These are phyloP conservation scores for Schrankia costaestrigalis DNA, from an alignment of 2,888 invertebrate species.

Conservation along the genomic window DNA sequence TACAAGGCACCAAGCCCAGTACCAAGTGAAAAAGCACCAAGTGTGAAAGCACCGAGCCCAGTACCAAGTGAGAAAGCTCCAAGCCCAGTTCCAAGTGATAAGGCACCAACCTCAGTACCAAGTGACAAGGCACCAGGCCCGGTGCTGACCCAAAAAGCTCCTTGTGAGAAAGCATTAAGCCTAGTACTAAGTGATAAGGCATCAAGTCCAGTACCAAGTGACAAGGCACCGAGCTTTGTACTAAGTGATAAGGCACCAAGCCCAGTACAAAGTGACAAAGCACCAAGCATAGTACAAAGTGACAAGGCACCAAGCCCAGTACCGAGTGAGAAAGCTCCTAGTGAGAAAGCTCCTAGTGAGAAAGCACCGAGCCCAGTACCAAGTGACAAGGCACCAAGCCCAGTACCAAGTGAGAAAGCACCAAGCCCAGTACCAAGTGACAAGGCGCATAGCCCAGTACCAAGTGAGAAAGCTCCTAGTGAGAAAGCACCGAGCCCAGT, in stretches of 20 bases:
- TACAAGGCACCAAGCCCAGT: background rate
- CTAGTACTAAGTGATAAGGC: slow-evolving; percentile 1
- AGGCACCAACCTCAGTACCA: background rate
- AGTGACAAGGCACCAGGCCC: background rate
- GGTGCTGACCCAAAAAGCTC: background rate
- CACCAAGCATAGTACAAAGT: slow-evolving; percentile 1
- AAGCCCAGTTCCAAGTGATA: slow-evolving; percentile 4
- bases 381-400: background rate
- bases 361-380: slow-evolving; percentile 3
- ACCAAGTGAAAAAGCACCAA: background rate
- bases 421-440: background rate
- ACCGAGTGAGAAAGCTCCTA: slow-evolving; percentile 6
- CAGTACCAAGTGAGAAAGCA: background rate
- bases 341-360: slow-evolving; percentile 6
- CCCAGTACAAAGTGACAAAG: background rate
- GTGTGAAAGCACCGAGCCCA: slow-evolving; percentile 1
- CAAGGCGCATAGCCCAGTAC: background rate
- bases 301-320: slow-evolving; percentile 1
- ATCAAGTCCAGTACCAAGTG: slow-evolving; percentile 3
- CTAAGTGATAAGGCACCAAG: slow-evolving; percentile 2
- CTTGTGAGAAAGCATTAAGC: background rate
- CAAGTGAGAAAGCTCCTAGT: slow-evolving; percentile 6
- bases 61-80: background rate
- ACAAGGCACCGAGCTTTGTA: background rate
- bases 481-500: background rate